A percentile compares a stretch with the other conserved stretches of the same genome.
Conservation (phyloP, 2,113 vertebrate genomes). For the Odocoileus hemionus region DNA sequence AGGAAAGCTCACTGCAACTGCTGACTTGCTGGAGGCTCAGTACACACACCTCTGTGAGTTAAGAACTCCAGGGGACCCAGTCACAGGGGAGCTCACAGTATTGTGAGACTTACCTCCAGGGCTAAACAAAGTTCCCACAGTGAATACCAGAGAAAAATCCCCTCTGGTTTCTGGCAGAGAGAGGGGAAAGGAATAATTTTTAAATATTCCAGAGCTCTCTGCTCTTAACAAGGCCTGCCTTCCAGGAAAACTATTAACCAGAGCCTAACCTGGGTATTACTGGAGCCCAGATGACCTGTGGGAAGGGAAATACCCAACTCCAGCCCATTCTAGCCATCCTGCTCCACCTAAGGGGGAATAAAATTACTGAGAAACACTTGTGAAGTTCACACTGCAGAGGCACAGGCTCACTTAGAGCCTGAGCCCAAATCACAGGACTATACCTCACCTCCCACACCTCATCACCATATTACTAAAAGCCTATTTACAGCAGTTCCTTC, state of each 20-base stretch:
- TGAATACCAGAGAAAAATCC: not conserved
- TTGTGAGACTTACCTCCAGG: not conserved
- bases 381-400: not conserved
- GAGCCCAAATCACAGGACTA: not conserved
- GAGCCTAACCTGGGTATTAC: not conserved
- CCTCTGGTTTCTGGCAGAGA: not conserved
- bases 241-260: not conserved
- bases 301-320: not conserved
- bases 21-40: not conserved
- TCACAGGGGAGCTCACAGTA: not conserved
- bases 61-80: not conserved
- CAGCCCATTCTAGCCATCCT: not conserved
- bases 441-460: not conserved
- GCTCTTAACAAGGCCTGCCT: not conserved
- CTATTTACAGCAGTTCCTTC: not conserved
- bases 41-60: not conserved
- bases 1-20: not conserved
- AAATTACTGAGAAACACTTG: not conserved
- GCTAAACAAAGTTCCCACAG: not conserved
- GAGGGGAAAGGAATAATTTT: not conserved
- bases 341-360: not conserved
- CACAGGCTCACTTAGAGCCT: not conserved
- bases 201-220: not conserved
- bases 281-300: not conserved
- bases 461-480: not conserved